Percentiles rank a stretch among this genome's conserved stretches.
Evolutionary conservation across 2,797 vertebrate species (phyloP).

Genomic region (Paedocypris micromegethes): DNA sequence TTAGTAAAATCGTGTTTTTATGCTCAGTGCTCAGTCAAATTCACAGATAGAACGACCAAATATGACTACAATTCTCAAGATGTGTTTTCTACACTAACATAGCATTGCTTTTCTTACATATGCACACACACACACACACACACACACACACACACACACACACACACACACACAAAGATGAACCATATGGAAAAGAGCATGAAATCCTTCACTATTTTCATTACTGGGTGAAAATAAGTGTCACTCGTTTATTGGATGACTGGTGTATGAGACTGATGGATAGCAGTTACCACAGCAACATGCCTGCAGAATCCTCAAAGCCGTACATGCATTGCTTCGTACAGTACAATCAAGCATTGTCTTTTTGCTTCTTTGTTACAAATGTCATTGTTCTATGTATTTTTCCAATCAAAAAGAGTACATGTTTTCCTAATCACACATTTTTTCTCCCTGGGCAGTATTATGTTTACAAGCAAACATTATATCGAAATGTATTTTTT

Average conservation of each 20-base stretch:
- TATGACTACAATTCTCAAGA: no score
- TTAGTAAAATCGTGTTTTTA: conserved; percentile 9
- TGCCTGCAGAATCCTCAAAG: neutral
- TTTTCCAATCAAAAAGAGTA: no score
- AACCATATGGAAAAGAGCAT: conserved; percentile 15
- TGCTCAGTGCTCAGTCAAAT: neutral
- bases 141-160: no score
- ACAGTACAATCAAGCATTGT: neutral
- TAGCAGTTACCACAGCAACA: conserved; percentile 37
- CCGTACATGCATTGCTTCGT: neutral
- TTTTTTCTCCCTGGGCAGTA: no score
- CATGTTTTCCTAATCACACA: no score
- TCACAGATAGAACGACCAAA: neutral
- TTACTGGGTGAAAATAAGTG: conserved; percentile 21
- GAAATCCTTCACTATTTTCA: conserved; percentile 14
- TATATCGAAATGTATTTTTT: no score
- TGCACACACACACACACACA: no score
- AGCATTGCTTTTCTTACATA: no score
- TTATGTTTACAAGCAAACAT: no score
- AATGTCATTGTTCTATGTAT: no score
- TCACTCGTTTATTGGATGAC: conserved; percentile 21
- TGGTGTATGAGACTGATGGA: conserved; percentile 19
- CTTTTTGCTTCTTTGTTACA: no score
- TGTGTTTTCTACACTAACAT: no score
- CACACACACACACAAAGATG: conserved; percentile 18